Base-by-base conservation (phyloP, 2,797 vertebrate genomes). In the Glossophaga mutica region DNA sequence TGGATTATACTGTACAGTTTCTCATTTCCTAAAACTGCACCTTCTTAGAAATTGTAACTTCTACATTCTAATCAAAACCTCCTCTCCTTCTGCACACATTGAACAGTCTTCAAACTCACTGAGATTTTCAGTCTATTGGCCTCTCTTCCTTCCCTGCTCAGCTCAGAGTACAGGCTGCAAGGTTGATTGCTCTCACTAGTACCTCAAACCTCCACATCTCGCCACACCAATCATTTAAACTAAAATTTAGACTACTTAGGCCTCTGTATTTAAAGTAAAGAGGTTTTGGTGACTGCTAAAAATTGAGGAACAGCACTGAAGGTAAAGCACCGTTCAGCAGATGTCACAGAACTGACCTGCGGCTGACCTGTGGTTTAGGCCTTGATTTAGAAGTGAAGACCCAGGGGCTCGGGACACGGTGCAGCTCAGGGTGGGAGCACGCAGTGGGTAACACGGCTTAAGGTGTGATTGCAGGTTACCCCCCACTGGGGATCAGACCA, bases 201-300 rank as follows among this genome's bases (percentile, higher is more conserved):
- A 16, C 74, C 48, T 90, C 76, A 57, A 4, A 34, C 44, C 77
- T 42, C 55, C 73, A 9, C 39, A 11, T 21, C 73, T 34, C 39
- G 44, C 65, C 10, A 11, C 18, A 87, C 59, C 8, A n/a, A 22
- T 29, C 37, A 26, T 71, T 42, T 71, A 26, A 71, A 71, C 68
- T 42, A 42, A 71, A 42, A 8, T 2, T 2, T 19, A 29, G 19
- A 34, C n/a, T 24, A 67, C 42, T 99, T 98, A 99, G 99, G 42
- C 98, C 98, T 98, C 99, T 99, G 87, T n/a, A 98, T 98, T 90
- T 87, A 97, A 96, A 97, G 97, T 1, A 52, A 96, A 77, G 2
- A 50, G 44, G n/a, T 26, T 59, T 59, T 59, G 29, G 57, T 29
- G 26, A 59, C 24, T 3, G 4, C 24, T 29, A 29, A 12, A 59